Evolutionary conservation across 2,113 vertebrate species (phyloP).

Genomic region (Acinonyx jubatus): DNA sequence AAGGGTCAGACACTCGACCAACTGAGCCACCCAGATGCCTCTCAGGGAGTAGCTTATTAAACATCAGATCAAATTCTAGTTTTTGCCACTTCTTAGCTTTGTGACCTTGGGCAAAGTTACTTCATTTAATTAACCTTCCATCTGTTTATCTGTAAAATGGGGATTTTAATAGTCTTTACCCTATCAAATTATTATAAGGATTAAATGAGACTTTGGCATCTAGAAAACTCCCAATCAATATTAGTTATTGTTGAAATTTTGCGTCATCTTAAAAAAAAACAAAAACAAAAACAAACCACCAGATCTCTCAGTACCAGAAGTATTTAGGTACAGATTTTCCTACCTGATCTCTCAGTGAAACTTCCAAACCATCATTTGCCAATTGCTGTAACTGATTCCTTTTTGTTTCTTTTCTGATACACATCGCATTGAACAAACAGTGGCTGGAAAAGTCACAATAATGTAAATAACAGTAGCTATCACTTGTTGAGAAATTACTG

Average conservation of each 20-base stretch:
- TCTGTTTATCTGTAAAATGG: slow-evolving; percentile 50
- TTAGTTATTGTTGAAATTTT: slow-evolving; percentile 40
- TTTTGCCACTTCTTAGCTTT: slow-evolving; percentile 17
- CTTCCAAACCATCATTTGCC: not conserved
- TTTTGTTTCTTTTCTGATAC: not conserved
- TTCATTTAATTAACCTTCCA: slow-evolving; percentile 59
- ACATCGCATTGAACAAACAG: not conserved
- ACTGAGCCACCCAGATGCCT: too few species aligned
- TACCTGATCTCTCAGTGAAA: not conserved
- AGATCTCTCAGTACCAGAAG: not conserved
- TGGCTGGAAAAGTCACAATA: not conserved
- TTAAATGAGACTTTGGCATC: slow-evolving; percentile 27
- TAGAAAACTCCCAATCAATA: not conserved
- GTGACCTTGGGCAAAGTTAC: not conserved
- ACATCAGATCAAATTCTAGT: not conserved
- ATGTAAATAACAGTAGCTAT: not conserved
- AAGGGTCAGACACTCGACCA: too few species aligned
- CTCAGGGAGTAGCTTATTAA: slow-evolving; percentile 35
- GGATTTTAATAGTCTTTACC: slow-evolving; percentile 16
- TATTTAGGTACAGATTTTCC: not conserved
- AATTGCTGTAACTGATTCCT: not conserved
- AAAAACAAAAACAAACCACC: not conserved
- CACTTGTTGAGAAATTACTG: not conserved
- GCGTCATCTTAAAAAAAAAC: slow-evolving; percentile 4
- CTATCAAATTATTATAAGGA: not conserved